Percentiles rank a stretch among this genome's conserved stretches.
These are phyloP conservation scores for Huso huso DNA, from an alignment of 2,797 vertebrate genomes.

Conservation along the genomic window DNA sequence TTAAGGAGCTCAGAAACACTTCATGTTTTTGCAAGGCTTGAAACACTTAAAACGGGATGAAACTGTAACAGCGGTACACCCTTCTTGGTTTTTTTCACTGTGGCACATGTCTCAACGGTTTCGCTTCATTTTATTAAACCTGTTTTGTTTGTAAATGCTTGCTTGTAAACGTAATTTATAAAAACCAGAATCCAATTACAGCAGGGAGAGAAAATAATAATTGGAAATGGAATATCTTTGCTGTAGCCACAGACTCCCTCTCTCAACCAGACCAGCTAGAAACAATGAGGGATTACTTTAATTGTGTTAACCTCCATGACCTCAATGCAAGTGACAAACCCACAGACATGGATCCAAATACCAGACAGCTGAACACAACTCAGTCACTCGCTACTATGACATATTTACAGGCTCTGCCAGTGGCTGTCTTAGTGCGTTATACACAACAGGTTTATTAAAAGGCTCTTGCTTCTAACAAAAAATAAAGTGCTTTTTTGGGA, in stretches of 20 bases:
- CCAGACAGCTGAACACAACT: slow-evolving; percentile 20
- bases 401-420: slow-evolving; percentile 30
- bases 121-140: slow-evolving; percentile 51
- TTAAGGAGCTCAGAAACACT: no score
- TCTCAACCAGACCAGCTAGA: slow-evolving; percentile 37
- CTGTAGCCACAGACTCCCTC: slow-evolving; percentile 44
- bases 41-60: no score
- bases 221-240: slow-evolving; percentile 49
- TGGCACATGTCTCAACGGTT: slow-evolving; percentile 35
- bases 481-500: slow-evolving; percentile 35
- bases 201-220: slow-evolving; percentile 32
- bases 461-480: slow-evolving; percentile 16
- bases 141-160: slow-evolving; percentile 48
- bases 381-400: slow-evolving; percentile 29
- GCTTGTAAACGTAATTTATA: slow-evolving; percentile 42
- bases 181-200: slow-evolving; percentile 54
- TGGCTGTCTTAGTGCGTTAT: slow-evolving; percentile 35
- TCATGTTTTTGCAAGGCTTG: no score
- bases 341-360: slow-evolving; percentile 31
- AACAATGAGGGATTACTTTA: slow-evolving; percentile 22
- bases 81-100: no score
- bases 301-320: slow-evolving; percentile 36
- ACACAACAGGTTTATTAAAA: neutral
- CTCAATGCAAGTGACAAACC: slow-evolving; percentile 38
- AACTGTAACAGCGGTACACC: no score